These are phyloP conservation scores for Arbacia lixula DNA, from an alignment of 53 echinoderm and acorn worm species.

Conservation along the genomic window DNA sequence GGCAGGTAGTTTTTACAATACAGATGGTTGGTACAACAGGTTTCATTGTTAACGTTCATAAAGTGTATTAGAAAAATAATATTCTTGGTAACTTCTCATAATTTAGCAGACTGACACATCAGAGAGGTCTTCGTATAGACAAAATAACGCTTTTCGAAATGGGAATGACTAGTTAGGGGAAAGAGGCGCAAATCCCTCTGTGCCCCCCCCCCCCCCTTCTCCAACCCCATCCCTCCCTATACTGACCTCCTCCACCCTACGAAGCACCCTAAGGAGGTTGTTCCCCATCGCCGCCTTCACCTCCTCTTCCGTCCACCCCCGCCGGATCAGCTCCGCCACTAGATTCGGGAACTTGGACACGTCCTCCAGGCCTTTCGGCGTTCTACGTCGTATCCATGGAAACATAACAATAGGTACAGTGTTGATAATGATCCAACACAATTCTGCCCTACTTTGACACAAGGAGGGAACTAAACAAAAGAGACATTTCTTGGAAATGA, in stretches of 20 bases:
- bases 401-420: background rate
- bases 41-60: too few relatives aligned
- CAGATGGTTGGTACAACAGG: too few relatives aligned
- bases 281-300: slow-evolving; percentile 57
- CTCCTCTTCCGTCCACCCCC: slow-evolving; percentile 62
- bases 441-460: background rate
- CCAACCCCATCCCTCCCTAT: background rate
- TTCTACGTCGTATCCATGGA: slow-evolving; percentile 9
- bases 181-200: background rate
- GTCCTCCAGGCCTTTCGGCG: slow-evolving; percentile 61
- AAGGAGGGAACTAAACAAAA: too few relatives aligned
- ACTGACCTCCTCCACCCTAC: slow-evolving; percentile 54
- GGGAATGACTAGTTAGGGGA: too few relatives aligned
- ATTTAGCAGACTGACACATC: too few relatives aligned
- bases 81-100: too few relatives aligned
- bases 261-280: slow-evolving; percentile 61
- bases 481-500: too few relatives aligned
- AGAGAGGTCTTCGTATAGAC: too few relatives aligned
- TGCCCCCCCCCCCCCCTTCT: background rate
- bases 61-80: too few relatives aligned
- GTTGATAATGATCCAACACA: background rate
- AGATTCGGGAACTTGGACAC: slow-evolving; percentile 68
- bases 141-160: too few relatives aligned
- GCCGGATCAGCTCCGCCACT: slow-evolving; percentile 53
- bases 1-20: too few relatives aligned